phyloP scores from a whole-genome alignment of 2,113 vertebrate genomes.

The Elephantulus edwardii region DNA sequence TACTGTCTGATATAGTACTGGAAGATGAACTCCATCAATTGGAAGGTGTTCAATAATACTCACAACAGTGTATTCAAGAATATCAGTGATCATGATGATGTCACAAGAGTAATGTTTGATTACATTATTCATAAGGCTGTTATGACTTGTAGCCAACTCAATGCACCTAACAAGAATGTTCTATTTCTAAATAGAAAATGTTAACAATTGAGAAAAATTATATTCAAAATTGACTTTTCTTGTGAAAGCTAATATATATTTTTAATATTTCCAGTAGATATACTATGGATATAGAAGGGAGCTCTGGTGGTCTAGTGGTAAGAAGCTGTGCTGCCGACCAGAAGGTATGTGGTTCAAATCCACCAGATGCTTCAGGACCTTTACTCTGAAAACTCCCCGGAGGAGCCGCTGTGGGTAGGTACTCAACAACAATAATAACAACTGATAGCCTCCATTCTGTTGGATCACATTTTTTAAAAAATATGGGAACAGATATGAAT shows the following conservation, averaged over 20 bases:
- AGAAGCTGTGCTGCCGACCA: too few species aligned
- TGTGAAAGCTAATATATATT: not conserved
- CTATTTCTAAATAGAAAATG: not conserved
- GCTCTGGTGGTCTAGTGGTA: too few species aligned
- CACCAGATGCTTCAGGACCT: too few species aligned
- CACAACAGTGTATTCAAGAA: not conserved
- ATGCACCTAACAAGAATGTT: not conserved
- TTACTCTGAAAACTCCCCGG: too few species aligned
- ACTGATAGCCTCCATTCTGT: too few species aligned
- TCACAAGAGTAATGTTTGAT: not conserved
- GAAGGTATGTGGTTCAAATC: too few species aligned
- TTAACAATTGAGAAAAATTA: not conserved
- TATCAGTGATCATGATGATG: not conserved
- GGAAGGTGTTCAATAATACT: not conserved
- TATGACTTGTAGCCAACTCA: not conserved
- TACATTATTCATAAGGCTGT: not conserved
- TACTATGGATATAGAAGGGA: too few species aligned
- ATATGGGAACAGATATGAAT: too few species aligned
- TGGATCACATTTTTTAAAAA: too few species aligned
- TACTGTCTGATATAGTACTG: not conserved
- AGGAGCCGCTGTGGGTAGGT: too few species aligned
- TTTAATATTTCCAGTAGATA: not conserved
- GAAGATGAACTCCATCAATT: not conserved
- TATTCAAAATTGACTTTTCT: not conserved
- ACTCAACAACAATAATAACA: too few species aligned